Evolutionary conservation across 2,797 vertebrate genomes (phyloP).

Genomic region (Limnodromus scolopaceus): DNA sequence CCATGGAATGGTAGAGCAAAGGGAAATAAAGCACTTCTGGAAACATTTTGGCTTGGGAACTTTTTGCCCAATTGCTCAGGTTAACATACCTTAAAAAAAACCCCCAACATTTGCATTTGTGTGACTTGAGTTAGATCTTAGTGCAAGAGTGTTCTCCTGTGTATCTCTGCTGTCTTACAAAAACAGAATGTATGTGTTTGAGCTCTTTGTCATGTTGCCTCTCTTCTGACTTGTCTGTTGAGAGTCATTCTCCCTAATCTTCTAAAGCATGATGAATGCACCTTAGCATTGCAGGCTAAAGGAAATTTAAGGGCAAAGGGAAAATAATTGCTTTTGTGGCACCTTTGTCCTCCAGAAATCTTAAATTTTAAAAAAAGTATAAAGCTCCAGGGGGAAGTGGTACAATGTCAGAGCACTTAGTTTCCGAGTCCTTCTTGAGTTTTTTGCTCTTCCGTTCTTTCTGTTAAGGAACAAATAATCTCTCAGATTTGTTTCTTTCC

Average conservation of each 20-base stretch:
- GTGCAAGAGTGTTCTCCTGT: background rate
- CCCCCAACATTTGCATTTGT: background rate
- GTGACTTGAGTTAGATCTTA: background rate
- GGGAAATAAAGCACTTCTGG: background rate
- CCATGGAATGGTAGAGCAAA: accelerated
- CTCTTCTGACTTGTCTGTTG: background rate
- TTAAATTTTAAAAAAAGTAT: background rate
- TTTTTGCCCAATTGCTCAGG: background rate
- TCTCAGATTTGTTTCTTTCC: background rate
- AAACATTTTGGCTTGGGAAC: background rate
- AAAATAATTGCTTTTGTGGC: background rate
- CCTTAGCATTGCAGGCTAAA: background rate
- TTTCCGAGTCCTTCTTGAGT: background rate
- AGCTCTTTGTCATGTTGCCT: background rate
- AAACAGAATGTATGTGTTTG: background rate
- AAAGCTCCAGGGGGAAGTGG: background rate
- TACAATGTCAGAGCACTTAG: background rate
- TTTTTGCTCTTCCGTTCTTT: background rate
- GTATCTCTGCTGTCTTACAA: background rate
- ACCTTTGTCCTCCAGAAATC: background rate
- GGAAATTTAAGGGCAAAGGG: background rate
- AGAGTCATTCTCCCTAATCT: background rate
- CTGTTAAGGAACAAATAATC: background rate
- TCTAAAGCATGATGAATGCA: background rate
- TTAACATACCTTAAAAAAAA: background rate